Conservation (phyloP, 2,797 vertebrate species). For the Australoheros facetus region DNA sequence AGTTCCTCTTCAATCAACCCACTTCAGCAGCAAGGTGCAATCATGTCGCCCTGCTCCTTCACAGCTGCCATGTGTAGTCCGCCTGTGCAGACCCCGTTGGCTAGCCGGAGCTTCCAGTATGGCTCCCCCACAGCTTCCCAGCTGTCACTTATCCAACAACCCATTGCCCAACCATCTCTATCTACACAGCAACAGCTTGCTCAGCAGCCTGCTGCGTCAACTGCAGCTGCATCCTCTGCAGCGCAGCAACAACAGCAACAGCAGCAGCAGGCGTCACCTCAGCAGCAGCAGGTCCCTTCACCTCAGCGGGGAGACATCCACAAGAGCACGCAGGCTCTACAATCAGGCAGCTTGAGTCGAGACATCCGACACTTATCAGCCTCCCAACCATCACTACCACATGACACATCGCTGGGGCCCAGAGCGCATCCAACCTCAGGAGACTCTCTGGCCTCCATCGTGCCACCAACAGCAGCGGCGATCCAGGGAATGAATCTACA, state of each 20-base stretch:
- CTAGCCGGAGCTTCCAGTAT: constrained; percentile 94
- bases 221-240: constrained; percentile 45
- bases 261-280: constrained; percentile 67
- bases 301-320: constrained; percentile 89
- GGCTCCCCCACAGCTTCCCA: constrained; percentile 92
- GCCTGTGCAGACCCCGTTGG: constrained; percentile 91
- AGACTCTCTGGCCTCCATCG: constrained; percentile 92
- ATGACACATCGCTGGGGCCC: constrained; percentile 88
- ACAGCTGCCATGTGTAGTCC: constrained; percentile 91
- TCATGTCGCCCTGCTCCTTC: constrained; percentile 94
- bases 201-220: constrained; percentile 57
- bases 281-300: constrained; percentile 82
- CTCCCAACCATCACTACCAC: constrained; percentile 97
- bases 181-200: constrained; percentile 59
- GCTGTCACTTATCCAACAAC: constrained; percentile 90
- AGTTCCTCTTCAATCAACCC: constrained; percentile 86
- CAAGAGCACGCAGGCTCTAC: constrained; percentile 92
- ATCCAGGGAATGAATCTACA: constrained; percentile 84
- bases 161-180: constrained; percentile 67
- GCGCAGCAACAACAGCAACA: constrained; percentile 55
- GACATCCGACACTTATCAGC: constrained; percentile 95
- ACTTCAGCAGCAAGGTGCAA: constrained; percentile 82
- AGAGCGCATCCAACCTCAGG: constrained; percentile 90
- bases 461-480: constrained; percentile 79
- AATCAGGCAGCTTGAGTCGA: constrained; percentile 90